phyloP scores from a whole-genome alignment of 2,113 vertebrate genomes.

The Hirundichthys speculiger region DNA sequence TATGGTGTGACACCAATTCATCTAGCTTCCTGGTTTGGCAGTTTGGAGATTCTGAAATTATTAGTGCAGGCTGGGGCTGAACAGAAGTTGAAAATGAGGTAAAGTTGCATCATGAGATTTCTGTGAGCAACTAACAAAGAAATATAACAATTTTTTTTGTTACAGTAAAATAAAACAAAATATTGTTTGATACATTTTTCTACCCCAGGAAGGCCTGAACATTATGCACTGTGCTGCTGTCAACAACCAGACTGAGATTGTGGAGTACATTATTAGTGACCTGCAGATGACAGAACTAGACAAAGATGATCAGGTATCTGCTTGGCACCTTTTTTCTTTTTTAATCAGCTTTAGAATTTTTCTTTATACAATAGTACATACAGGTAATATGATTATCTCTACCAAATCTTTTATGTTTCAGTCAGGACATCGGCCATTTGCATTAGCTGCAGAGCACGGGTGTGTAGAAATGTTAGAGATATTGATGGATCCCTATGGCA shows the following conservation, averaged over 20 bases:
- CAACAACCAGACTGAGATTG: constrained; percentile 84
- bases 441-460: constrained; percentile 85
- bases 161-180: neutral
- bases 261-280: constrained; percentile 89
- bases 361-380: neutral
- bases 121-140: neutral
- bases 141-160: neutral
- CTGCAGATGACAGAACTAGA: constrained; percentile 88
- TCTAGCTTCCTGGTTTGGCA: constrained; percentile 91
- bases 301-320: constrained; percentile 82
- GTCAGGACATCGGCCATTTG: constrained; percentile 86
- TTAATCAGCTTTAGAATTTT: neutral
- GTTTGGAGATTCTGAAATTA: constrained; percentile 86
- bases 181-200: neutral
- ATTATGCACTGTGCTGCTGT: constrained; percentile 90
- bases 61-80: constrained; percentile 89
- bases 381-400: neutral
- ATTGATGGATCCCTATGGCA: constrained; percentile 80
- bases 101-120: constrained; percentile 5
- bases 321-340: neutral
- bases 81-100: constrained; percentile 87
- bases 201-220: constrained; percentile 86
- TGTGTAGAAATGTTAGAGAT: constrained; percentile 83
- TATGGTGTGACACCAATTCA: constrained; percentile 87
- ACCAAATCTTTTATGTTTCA: constrained; percentile 50